Conservation (phyloP, 35 echinoderm and acorn worm species). For the Stichopus chloronotus region DNA sequence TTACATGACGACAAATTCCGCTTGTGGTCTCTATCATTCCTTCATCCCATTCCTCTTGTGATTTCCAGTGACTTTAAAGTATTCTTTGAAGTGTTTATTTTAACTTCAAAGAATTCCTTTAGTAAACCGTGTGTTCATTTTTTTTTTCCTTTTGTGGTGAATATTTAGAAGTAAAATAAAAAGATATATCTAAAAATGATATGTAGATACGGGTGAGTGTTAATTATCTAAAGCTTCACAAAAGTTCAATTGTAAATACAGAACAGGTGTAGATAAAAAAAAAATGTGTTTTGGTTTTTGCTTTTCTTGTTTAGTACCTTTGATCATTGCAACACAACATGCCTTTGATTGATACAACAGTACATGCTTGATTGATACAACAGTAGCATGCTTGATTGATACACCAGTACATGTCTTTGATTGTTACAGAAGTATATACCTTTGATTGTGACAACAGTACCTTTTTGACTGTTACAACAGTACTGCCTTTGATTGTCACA, state of each 20-base stretch:
- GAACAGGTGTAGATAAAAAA: slow-evolving; percentile 44
- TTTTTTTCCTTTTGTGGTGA: background rate
- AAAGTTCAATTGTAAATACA: slow-evolving; percentile 51
- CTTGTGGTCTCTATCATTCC: slow-evolving; percentile 10
- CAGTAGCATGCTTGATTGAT: too few relatives aligned
- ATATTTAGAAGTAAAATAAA: slow-evolving; percentile 29
- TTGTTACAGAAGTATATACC: too few relatives aligned
- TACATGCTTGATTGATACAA: too few relatives aligned
- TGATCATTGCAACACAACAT: background rate
- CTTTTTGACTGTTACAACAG: too few relatives aligned
- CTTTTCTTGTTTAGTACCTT: background rate
- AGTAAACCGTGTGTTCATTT: background rate
- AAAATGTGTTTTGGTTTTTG: background rate
- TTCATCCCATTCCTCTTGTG: slow-evolving; percentile 2
- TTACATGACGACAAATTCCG: background rate
- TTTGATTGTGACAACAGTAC: too few relatives aligned
- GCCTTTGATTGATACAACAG: too few relatives aligned
- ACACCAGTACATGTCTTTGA: too few relatives aligned
- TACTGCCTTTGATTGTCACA: too few relatives aligned
- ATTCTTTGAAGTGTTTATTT: background rate
- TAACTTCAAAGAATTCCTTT: background rate
- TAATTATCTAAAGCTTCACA: slow-evolving; percentile 51
- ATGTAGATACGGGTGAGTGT: slow-evolving; percentile 55
- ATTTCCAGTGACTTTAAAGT: slow-evolving; percentile 7
- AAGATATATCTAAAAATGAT: slow-evolving; percentile 40